Percentiles rank a stretch among this genome's conserved stretches.
phyloP scores from a whole-genome alignment of 2,888 invertebrate genomes.

The Clistopyga incitator region DNA sequence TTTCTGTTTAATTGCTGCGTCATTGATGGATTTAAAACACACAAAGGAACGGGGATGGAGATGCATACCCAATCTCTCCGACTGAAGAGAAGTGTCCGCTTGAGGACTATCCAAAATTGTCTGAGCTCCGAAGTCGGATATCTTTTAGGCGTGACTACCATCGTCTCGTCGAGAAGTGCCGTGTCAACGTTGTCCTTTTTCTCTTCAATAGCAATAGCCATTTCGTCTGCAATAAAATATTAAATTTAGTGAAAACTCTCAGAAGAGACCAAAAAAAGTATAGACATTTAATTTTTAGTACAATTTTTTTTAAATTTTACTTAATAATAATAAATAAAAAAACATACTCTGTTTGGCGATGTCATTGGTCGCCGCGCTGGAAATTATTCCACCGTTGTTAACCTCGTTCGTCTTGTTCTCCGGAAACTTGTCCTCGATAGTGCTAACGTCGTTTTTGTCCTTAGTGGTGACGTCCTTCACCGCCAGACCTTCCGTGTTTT shows the following conservation, averaged over 20 bases:
- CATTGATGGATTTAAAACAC: neutral
- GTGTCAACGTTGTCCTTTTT: conserved; percentile 90
- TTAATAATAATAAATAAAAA: neutral
- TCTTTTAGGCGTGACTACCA: conserved; percentile 88
- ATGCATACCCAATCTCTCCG: conserved; percentile 93
- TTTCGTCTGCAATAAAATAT: conserved; percentile 83
- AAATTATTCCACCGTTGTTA: conserved; percentile 76
- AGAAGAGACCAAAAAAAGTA: conserved; percentile 3
- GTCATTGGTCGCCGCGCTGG: conserved; percentile 79
- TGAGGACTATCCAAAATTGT: conserved; percentile 95
- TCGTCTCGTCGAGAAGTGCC: conserved; percentile 87
- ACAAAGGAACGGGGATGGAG: conserved; percentile 39
- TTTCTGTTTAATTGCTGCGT: neutral
- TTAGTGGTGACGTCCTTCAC: conserved; percentile 74
- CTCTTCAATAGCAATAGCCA: conserved; percentile 88
- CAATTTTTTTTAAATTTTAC: too few species aligned
- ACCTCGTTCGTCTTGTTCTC: conserved; percentile 73
- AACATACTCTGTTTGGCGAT: conserved; percentile 79
- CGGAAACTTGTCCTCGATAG: conserved; percentile 80
- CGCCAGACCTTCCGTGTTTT: conserved; percentile 71
- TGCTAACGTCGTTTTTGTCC: conserved; percentile 80
- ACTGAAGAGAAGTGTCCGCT: conserved; percentile 93
- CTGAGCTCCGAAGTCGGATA: conserved; percentile 93
- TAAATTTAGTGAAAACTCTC: neutral
- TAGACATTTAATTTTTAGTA: neutral